Percentiles rank a stretch among this genome's conserved stretches.
phyloP scores from a whole-genome alignment of 1,140 invertebrate species.

The Papilio polytes region DNA sequence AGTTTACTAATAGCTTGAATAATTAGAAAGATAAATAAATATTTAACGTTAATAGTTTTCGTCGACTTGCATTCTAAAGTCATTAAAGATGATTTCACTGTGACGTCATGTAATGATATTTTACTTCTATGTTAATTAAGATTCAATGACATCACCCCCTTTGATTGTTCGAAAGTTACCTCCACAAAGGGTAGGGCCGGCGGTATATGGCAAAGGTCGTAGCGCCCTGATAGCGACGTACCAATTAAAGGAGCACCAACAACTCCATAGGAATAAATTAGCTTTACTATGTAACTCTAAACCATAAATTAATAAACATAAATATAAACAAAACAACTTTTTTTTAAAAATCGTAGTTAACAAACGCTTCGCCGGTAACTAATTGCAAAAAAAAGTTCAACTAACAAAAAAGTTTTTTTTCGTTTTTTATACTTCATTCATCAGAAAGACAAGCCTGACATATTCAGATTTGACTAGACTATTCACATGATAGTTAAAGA shows the following conservation, averaged over 20 bases:
- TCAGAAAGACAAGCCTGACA: too few species aligned
- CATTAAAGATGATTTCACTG: neutral
- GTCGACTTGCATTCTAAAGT: neutral
- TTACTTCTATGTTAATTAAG: slow-evolving; percentile 64
- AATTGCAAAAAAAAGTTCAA: too few species aligned
- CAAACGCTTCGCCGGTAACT: neutral
- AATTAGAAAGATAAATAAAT: slow-evolving; percentile 7
- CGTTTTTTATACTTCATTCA: too few species aligned
- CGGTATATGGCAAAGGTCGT: slow-evolving; percentile 6
- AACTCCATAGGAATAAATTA: neutral
- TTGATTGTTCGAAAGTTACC: slow-evolving; percentile 52
- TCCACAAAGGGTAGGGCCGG: slow-evolving; percentile 6
- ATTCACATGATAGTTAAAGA: too few species aligned
- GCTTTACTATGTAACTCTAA: neutral
- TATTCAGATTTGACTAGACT: too few species aligned
- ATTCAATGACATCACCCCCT: slow-evolving; percentile 64
- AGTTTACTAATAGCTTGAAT: neutral
- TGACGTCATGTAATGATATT: slow-evolving; percentile 54
- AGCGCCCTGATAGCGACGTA: neutral
- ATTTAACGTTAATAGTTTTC: neutral
- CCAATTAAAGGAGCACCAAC: neutral
- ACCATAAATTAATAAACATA: neutral
- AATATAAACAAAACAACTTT: too few species aligned
- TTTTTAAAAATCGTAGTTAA: too few species aligned
- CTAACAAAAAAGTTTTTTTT: too few species aligned